Evolutionary conservation across 2,888 invertebrate genomes (phyloP).

Genomic region (Asteroscopus sphinx): DNA sequence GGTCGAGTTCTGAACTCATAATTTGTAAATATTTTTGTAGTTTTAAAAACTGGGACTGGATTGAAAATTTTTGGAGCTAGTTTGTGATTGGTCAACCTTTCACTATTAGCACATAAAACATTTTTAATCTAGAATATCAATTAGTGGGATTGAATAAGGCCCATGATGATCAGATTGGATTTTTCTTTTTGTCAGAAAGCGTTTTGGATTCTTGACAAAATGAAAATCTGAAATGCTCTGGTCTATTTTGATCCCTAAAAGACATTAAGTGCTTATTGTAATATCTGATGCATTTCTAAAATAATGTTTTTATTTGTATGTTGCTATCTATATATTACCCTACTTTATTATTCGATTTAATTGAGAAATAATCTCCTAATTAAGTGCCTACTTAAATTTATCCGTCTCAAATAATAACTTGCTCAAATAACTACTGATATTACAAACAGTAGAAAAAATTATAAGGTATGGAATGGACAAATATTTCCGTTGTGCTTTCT

Average conservation of each 20-base stretch:
- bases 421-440: neutral
- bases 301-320: conserved; percentile 8
- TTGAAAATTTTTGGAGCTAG: neutral
- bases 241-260: neutral
- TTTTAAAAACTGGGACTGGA: conserved; percentile 21
- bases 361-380: neutral
- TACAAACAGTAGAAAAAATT: neutral
- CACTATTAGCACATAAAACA: neutral
- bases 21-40: conserved; percentile 6
- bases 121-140: neutral
- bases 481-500: neutral
- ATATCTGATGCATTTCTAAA: conserved; percentile 21
- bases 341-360: conserved; percentile 21
- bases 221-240: neutral
- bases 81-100: neutral
- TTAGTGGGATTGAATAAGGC: neutral
- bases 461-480: neutral
- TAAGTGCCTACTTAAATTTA: conserved; percentile 7
- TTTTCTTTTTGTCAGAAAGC: neutral
- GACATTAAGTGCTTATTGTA: neutral
- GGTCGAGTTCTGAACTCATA: conserved; percentile 26
- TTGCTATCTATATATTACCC: conserved; percentile 14
- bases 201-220: no score
- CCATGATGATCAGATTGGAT: neutral
- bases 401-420: neutral